These are phyloP conservation scores for Physeter macrocephalus DNA, from an alignment of 2,113 vertebrate genomes.

Conservation along the genomic window DNA sequence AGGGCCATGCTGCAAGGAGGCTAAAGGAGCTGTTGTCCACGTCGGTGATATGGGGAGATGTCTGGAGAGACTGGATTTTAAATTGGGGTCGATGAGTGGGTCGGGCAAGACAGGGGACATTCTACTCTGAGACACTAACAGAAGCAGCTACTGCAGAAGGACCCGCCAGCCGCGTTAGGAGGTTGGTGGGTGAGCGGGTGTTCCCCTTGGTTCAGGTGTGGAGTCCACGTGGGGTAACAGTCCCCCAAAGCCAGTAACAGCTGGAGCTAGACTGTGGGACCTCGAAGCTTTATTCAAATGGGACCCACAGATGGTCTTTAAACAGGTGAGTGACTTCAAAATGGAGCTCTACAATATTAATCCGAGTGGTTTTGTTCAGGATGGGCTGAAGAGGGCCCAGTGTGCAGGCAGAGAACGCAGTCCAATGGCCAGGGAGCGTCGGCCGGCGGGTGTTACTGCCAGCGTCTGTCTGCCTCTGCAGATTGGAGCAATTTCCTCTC, in stretches of 20 bases:
- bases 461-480: not conserved
- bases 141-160: not conserved
- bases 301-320: not conserved
- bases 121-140: not conserved
- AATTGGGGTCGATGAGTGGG: not conserved
- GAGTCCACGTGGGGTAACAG: not conserved
- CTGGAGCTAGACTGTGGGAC: too few relatives aligned
- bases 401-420: not conserved
- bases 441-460: not conserved
- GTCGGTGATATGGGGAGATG: not conserved
- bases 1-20: not conserved
- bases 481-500: too few relatives aligned
- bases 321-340: not conserved
- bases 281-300: not conserved
- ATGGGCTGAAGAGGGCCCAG: not conserved
- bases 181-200: not conserved
- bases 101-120: not conserved
- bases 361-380: not conserved
- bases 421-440: not conserved
- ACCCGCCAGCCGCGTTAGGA: fast-evolving
- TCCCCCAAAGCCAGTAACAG: not conserved
- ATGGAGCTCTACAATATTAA: not conserved
- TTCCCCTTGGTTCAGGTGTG: not conserved
- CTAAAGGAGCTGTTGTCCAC: not conserved
- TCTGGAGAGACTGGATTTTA: not conserved